These are phyloP conservation scores for Podarcis raffonei DNA, from an alignment of 2,113 vertebrate species.

Conservation along the genomic window DNA sequence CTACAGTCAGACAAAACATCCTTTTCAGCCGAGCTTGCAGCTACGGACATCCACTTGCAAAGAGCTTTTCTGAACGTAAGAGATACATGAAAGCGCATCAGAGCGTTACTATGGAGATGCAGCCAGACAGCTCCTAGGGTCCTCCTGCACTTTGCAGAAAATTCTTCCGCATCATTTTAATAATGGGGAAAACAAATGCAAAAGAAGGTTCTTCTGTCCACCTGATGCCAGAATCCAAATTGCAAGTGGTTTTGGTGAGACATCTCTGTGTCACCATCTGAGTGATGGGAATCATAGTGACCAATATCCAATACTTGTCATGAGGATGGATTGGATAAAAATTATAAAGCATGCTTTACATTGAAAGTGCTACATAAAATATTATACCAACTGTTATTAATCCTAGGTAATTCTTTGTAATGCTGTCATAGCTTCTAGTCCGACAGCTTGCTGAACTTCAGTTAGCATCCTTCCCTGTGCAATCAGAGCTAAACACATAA, in stretches of 20 bases:
- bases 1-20: background rate
- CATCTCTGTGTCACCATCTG: background rate
- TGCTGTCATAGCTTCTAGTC: background rate
- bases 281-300: background rate
- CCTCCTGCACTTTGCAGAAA: background rate
- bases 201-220: background rate
- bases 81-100: background rate
- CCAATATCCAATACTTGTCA: background rate
- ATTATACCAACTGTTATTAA: background rate
- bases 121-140: slow-evolving; percentile 39
- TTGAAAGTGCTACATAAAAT: background rate
- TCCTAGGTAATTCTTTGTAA: background rate
- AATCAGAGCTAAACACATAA: background rate
- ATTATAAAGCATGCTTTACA: background rate
- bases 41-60: slow-evolving; percentile 21
- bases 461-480: background rate
- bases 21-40: background rate
- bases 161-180: slow-evolving; percentile 13
- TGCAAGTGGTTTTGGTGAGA: background rate
- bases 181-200: background rate
- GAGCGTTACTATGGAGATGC: slow-evolving; percentile 61
- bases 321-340: background rate
- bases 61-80: slow-evolving; percentile 27
- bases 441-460: background rate
- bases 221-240: background rate